A percentile compares a stretch with the other conserved stretches of the same genome.
Evolutionary conservation across 2,797 vertebrate species (phyloP).

Genomic region (Crocodylus rhombifer): DNA sequence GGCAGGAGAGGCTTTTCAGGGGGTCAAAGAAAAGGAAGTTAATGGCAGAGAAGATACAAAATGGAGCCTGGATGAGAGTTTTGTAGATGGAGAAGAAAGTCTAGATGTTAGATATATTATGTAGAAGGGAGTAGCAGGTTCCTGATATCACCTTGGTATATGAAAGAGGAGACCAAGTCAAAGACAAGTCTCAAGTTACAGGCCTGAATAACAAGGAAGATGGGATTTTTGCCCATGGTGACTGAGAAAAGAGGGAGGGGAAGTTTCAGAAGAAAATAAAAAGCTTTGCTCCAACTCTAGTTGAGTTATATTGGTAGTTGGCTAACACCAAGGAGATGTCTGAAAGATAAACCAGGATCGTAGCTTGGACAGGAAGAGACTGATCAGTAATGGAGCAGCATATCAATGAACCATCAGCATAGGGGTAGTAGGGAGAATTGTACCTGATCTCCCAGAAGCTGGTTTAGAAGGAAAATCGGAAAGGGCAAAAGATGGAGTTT

Average conservation of each 20-base stretch:
- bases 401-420: neutral
- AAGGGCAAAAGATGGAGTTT: conserved; percentile 58
- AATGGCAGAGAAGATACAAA: neutral
- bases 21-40: neutral
- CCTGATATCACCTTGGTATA: neutral
- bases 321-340: neutral
- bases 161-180: neutral
- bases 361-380: neutral
- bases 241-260: neutral
- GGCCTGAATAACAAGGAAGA: neutral
- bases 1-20: neutral
- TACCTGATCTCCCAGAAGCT: neutral
- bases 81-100: neutral
- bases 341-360: neutral
- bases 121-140: neutral
- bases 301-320: neutral
- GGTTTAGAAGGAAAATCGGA: conserved; percentile 2
- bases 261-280: neutral
- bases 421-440: conserved; percentile 2
- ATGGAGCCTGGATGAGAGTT: neutral
- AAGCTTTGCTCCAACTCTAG: neutral
- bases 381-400: neutral
- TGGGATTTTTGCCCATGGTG: neutral
- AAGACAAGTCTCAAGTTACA: neutral
- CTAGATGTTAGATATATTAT: neutral